These are phyloP conservation scores for Zosterops hypoxanthus DNA, from an alignment of 2,113 vertebrate species.

Conservation along the genomic window DNA sequence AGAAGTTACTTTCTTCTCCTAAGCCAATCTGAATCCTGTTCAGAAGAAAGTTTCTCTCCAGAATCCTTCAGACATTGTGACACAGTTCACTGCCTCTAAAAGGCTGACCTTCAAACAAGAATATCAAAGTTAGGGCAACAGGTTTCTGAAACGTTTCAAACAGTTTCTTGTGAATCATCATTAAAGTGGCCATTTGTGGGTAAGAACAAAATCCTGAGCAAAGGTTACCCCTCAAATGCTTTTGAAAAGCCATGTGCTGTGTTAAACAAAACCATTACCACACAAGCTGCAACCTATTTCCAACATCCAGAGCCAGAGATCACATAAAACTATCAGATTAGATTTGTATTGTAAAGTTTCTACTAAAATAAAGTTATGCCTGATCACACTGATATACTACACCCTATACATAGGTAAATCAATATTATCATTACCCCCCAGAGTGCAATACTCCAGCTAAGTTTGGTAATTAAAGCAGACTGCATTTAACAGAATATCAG, in stretches of 20 bases:
- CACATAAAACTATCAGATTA: constrained; percentile 21
- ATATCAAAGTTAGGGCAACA: background rate
- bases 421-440: background rate
- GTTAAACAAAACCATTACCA: constrained; percentile 25
- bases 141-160: constrained; percentile 27
- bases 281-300: constrained; percentile 4
- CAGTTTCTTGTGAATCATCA: background rate
- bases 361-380: constrained; percentile 18
- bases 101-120: background rate
- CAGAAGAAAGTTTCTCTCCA: background rate
- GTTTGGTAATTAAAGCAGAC: constrained; percentile 7
- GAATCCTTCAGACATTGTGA: background rate
- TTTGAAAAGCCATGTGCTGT: constrained; percentile 3
- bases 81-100: background rate
- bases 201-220: constrained; percentile 28
- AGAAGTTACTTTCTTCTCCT: background rate
- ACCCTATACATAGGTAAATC: background rate
- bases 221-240: background rate
- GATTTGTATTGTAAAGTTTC: constrained; percentile 22
- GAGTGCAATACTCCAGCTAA: background rate
- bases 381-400: background rate
- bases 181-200: background rate
- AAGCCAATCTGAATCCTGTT: background rate
- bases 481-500: background rate
- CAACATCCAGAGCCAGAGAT: constrained; percentile 32